Evolutionary conservation across 2,113 vertebrate species (phyloP).

Genomic region (Lamprotornis superbus): DNA sequence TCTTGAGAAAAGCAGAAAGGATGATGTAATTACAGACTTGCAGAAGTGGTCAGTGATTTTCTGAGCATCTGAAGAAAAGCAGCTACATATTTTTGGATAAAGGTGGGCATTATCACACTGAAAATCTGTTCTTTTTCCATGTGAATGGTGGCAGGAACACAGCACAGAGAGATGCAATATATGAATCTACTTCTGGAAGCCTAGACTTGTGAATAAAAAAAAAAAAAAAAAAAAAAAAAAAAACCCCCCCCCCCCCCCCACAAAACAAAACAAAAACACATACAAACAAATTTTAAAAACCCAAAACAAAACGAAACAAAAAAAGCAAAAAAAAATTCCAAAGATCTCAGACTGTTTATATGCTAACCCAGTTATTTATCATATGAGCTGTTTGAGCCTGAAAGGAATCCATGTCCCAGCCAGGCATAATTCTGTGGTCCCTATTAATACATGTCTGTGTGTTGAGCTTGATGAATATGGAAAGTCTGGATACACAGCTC

Average conservation of each 20-base stretch:
- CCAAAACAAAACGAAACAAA: background rate
- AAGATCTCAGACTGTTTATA: background rate
- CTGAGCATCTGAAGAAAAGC: background rate
- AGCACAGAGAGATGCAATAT: background rate
- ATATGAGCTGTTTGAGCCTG: background rate
- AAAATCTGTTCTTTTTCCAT: background rate
- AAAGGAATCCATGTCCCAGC: background rate
- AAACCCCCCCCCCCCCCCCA: too few relatives aligned
- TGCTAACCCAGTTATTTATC: background rate
- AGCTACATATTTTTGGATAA: background rate
- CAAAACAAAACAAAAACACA: background rate
- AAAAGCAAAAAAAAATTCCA: background rate
- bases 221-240: background rate
- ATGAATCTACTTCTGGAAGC: background rate
- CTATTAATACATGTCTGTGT: background rate
- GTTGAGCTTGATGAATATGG: background rate
- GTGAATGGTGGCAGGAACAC: background rate
- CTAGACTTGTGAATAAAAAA: background rate
- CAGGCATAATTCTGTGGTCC: background rate
- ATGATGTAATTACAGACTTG: background rate
- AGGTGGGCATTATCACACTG: background rate
- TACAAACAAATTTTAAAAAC: background rate
- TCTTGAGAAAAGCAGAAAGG: background rate
- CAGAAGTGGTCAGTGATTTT: background rate
- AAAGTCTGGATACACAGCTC: background rate